These are phyloP conservation scores for Ichneumon xanthorius DNA, from an alignment of 2,888 invertebrate species.

Conservation along the genomic window DNA sequence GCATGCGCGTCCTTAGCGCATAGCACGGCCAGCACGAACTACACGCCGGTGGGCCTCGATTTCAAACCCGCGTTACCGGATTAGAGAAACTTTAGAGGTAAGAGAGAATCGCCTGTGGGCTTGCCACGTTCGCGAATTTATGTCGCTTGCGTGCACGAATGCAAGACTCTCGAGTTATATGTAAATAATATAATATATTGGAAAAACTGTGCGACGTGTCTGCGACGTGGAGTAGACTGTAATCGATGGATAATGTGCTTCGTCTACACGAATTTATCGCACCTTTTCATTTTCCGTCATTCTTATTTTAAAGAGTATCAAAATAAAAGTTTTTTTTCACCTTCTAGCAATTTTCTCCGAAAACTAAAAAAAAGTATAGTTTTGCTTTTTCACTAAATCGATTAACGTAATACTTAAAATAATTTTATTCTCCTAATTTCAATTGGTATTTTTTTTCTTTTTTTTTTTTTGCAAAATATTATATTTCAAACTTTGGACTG, in stretches of 20 bases:
- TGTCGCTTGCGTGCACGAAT: constrained; percentile 54
- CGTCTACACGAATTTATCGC: no score
- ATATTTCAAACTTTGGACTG: neutral
- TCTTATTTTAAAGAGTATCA: no score
- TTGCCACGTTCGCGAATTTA: constrained; percentile 55
- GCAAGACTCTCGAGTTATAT: constrained; percentile 23
- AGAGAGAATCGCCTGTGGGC: constrained; percentile 57
- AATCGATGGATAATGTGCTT: no score
- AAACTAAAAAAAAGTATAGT: no score
- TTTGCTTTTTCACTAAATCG: no score
- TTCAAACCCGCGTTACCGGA: constrained; percentile 69
- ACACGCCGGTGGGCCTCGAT: constrained; percentile 64
- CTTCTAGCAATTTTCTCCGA: no score
- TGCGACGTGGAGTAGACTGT: neutral
- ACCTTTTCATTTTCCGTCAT: no score
- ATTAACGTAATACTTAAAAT: no score
- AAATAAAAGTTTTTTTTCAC: no score
- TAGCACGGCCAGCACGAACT: constrained; percentile 4
- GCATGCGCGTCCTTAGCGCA: neutral
- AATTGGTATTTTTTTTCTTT: neutral
- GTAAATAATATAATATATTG: constrained; percentile 37
- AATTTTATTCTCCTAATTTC: no score
- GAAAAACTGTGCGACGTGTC: constrained; percentile 11
- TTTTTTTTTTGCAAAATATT: neutral
- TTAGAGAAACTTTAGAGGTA: constrained; percentile 66